Base-by-base conservation (phyloP, 2,888 invertebrate genomes). In the Hypolimnas misippus region DNA sequence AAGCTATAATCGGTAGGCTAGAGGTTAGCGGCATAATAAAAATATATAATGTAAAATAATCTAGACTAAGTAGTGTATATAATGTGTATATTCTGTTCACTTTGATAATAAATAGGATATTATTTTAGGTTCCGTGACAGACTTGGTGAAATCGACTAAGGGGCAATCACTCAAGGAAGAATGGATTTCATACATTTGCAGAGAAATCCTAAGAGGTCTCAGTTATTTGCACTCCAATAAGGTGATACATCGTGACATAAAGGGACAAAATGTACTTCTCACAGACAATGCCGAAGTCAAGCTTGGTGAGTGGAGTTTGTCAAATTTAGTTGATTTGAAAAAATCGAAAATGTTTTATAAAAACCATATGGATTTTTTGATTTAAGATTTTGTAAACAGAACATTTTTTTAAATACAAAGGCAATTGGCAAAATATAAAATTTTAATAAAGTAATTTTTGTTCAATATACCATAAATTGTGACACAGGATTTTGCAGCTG, bases 221-320 rank as follows among this genome's bases (percentile, higher is more conserved):
- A 97, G 97, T 83, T 99, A 99, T 93, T 95, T 99, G 83, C 99
- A 99, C 93, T 96, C 97, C 80, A 99, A 98, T 92, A 99, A 99
- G 94, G 99, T 99, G 73, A 99, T 99, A 82, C 99, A 99, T 92
- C 95, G 99, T 85, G 99, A 99, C 92, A 99, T 99, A 85, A 99
- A 99, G 91, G 98, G 98, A 69, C 99, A 99, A 92, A 99, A 99
- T 93, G 99, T 99, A 74, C 93, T 99, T 72, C 94, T 99, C 67
- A 99, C 99, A 71, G 99, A 99, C 90, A 99, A 99, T 93, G 99
- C 99, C 70, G 99, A 99, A 94, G 99, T 99, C 68, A 99, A 99
- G 93, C 93, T 99, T 81, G 97, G 97, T 97, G 86, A 87, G 93
- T 66, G 17, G 17, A 14, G 3, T 49, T 25, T 19, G n/a, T 46